These are phyloP conservation scores for Leptoclinus maculatus DNA, from an alignment of 2,797 vertebrate genomes.

Conservation along the genomic window DNA sequence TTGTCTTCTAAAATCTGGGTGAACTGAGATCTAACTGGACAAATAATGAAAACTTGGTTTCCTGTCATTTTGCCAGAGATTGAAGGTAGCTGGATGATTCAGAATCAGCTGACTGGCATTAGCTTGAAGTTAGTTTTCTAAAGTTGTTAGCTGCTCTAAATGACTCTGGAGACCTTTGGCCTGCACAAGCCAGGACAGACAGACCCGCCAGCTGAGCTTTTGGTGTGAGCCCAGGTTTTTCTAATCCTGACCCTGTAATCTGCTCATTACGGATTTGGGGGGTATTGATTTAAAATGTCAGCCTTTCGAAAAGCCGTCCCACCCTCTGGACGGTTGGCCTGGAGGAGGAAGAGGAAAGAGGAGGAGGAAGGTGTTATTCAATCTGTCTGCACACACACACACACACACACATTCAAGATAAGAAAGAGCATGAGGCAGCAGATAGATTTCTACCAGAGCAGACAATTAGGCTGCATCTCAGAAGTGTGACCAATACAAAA, in stretches of 20 bases:
- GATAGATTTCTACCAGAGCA: constrained; percentile 38
- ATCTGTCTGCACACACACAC: constrained; percentile 46
- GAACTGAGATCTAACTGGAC: constrained; percentile 4
- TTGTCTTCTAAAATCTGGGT: constrained; percentile 16
- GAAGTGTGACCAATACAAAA: constrained; percentile 43
- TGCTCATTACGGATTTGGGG: constrained; percentile 55
- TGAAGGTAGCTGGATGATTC: constrained; percentile 39
- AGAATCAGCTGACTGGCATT: constrained; percentile 33
- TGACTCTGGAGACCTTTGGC: constrained; percentile 27
- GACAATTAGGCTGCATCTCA: constrained; percentile 42
- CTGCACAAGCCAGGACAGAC: neutral
- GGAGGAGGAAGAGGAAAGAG: constrained; percentile 27
- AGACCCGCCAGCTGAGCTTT: constrained; percentile 19
- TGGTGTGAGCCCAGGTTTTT: constrained; percentile 42
- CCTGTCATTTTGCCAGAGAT: constrained; percentile 4
- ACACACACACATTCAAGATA: constrained; percentile 53
- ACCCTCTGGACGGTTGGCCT: constrained; percentile 66
- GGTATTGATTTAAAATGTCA: constrained; percentile 74
- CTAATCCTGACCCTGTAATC: constrained; percentile 54
- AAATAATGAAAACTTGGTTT: constrained; percentile 24
- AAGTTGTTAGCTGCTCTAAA: constrained; percentile 24
- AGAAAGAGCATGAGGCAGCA: constrained; percentile 58
- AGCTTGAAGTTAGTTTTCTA: constrained; percentile 17
- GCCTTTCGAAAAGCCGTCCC: constrained; percentile 62
- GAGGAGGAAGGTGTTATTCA: constrained; percentile 64